Evolutionary conservation across 1,140 invertebrate species (phyloP), one percentile per base, ranked within the genome.

Genomic region (Solenopsis invicta): DNA sequence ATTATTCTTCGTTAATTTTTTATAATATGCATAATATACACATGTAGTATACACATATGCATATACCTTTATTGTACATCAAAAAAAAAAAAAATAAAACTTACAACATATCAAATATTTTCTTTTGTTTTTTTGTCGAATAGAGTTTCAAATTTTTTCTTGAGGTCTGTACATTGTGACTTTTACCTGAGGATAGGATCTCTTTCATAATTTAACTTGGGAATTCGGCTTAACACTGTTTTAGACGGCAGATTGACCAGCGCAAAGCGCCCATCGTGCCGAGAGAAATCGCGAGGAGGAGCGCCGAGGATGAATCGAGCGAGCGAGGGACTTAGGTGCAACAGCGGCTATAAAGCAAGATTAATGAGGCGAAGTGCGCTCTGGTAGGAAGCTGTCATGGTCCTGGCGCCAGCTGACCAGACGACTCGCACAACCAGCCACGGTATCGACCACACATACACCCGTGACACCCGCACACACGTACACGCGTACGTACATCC

Each of bases 351-450:
- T 90, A 88, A 91, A 91, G 90, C 87, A 92, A 91, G 91, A 92
- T 92, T 92, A 92, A 93, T 92, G 92, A 93, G 91, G 91, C 87
- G 87, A 92, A 90, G 88, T 90, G 85, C 86, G 88, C 87, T 91
- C 86, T 85, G 87, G 90, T 90, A 87, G 91, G 85, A 91, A 88
- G 91, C 64, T 90, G 87, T 67, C 87, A 89, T 87, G 85, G 66
- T 78, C 89, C 86, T 92, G 91, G 91, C 91, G 91, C 91, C 91
- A 92, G 91, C 91, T 92, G 91, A 92, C 91, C 91, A 84, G 59
- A 80, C 82, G 87, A 59, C 50, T 84, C 77, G 77, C 69, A 85
- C 86, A 74, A 12, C 45, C 66, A 82, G 64, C 52, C 64, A 18
- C 64, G 48, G 45, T 86, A 86, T 80, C 78, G 64, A 86, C 77